phyloP scores from a whole-genome alignment of 2,113 vertebrate genomes.

The Ceyx melanurus region DNA sequence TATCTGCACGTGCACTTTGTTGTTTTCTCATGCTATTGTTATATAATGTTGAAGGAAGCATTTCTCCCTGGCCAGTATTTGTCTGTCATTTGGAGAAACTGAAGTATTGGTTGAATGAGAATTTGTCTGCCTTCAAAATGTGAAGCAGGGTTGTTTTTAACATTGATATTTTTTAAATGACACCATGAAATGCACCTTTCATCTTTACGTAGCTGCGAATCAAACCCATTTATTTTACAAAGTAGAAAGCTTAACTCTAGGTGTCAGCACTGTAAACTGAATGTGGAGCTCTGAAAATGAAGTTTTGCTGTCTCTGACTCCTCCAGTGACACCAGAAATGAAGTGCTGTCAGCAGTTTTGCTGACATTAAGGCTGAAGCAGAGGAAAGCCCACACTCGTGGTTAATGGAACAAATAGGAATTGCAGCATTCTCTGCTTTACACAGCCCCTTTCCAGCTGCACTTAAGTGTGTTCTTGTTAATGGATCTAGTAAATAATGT shows the following conservation, averaged over 20 bases:
- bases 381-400: not conserved
- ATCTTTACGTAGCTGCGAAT: not conserved
- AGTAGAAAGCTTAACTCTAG: constrained; percentile 54
- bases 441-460: not conserved
- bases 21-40: not conserved
- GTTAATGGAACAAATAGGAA: not conserved
- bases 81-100: not conserved
- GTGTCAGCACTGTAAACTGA: constrained; percentile 64
- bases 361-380: constrained; percentile 6
- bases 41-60: not conserved
- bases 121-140: not conserved
- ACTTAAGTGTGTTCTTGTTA: not conserved
- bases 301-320: constrained; percentile 18
- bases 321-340: constrained; percentile 23
- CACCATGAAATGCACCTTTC: not conserved
- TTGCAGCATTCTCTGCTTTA: not conserved
- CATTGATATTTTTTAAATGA: not conserved
- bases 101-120: not conserved
- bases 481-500: not conserved
- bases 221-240: constrained; percentile 6
- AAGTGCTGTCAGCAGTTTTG: not conserved
- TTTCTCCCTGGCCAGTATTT: not conserved
- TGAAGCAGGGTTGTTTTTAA: not conserved
- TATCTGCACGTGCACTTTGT: not conserved
- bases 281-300: constrained; percentile 33